Evolutionary conservation across 2,113 vertebrate genomes (phyloP), one percentile per base, ranked within the genome.

Genomic region (Porphyrio hochstetteri): DNA sequence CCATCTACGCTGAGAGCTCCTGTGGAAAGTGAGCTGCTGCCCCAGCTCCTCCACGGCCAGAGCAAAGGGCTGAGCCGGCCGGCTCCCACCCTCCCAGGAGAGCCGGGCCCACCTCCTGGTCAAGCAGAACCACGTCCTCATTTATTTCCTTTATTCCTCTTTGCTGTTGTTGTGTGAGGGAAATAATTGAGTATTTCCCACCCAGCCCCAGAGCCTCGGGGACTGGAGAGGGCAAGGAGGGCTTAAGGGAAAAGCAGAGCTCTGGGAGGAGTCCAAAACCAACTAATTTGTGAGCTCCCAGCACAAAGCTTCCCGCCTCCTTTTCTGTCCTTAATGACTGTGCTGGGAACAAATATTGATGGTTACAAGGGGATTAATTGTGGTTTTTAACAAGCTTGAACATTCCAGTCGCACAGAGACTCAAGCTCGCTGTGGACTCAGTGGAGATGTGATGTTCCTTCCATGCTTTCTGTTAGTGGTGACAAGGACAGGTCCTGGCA

Each of bases 101-200:
- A 63, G 46, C 56, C 4, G 0, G 1, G n/a, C 14, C 25, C 27
- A 44, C 19, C 10, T 40, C 53, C 46, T 40, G 33, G 1, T 7
- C 53, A 29, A 55, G 65, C 36, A 55, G 25, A 86, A 17, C 50
- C 11, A 14, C 1, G 0, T 19, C 28, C 24, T 53, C 27, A n/a
- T 82, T 79, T 59, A 16, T 61, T 72, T 65, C 83, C 48, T 40
- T 86, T 38, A 50, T 48, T 82, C 48, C 69, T 76, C 36, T 86
- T n/a, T 18, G 15, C 42, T 50, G 40, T 83, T 86, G 50, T 38
- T 77, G 53, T 56, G 15, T 4, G 11, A 67, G 42, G 1, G 12
- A 80, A 80, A 69, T 65, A 82, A 91, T 42, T 40, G 63, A 82
- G 86, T 93, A 35, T 96, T 93, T 94, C 75, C 72, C 93, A 88